A percentile compares a stretch with the other conserved stretches of the same genome.
phyloP scores from a whole-genome alignment of 37 sponge, comb jelly and placozoan genomes.

The Beroe forskalii region DNA sequence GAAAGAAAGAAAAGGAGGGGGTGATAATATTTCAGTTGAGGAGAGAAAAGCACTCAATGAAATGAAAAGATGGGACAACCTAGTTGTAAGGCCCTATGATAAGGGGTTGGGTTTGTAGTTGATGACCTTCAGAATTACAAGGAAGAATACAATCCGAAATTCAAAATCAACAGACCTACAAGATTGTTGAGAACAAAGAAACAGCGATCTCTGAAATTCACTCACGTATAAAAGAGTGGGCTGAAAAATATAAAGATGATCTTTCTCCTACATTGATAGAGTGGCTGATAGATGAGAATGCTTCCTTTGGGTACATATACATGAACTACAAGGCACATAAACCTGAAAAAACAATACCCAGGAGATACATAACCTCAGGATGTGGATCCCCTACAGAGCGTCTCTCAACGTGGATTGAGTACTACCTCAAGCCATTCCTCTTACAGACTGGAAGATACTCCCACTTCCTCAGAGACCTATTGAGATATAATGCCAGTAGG shows the following conservation, averaged over 20 bases:
- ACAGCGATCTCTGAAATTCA: too few species aligned
- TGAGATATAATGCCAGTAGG: too few species aligned
- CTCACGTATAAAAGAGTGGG: too few species aligned
- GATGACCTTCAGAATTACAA: too few species aligned
- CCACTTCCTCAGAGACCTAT: not conserved
- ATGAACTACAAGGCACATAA: not conserved
- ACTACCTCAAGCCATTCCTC: not conserved
- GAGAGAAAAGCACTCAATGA: not conserved
- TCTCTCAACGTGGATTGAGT: too few species aligned
- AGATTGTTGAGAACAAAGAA: not conserved
- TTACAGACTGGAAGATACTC: not conserved
- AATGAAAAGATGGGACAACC: not conserved
- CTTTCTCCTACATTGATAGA: too few species aligned
- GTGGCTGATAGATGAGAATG: too few species aligned
- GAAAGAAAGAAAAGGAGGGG: not conserved
- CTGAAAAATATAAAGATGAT: too few species aligned
- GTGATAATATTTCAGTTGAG: not conserved
- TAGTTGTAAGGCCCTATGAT: not conserved
- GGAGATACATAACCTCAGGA: not conserved
- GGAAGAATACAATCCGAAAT: not conserved
- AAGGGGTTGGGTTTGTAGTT: not conserved
- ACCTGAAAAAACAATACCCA: not conserved
- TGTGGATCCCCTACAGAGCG: not conserved
- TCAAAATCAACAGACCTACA: not conserved
- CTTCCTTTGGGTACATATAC: too few species aligned